Evolutionary conservation across 2,888 invertebrate species (phyloP).

Genomic region (Xanthorhoe designata): DNA sequence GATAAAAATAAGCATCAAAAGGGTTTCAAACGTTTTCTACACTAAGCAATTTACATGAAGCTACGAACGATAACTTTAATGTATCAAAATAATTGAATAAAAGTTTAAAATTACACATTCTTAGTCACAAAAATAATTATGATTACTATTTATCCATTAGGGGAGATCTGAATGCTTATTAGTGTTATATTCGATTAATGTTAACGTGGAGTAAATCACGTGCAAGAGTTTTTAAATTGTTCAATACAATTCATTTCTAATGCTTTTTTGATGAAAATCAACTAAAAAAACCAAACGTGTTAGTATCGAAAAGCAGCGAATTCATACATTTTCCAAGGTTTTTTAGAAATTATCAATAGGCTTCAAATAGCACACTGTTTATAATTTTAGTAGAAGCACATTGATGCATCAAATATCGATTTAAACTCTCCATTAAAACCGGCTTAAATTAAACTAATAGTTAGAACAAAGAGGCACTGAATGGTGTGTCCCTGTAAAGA

Average conservation of each 20-base stretch:
- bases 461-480: slow-evolving; percentile 34
- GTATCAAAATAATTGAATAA: slow-evolving; percentile 54
- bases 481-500: slow-evolving; percentile 37
- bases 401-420: slow-evolving; percentile 16
- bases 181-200: slow-evolving; percentile 29
- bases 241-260: slow-evolving; percentile 6
- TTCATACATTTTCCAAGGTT: slow-evolving; percentile 37
- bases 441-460: slow-evolving; percentile 21
- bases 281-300: slow-evolving; percentile 41
- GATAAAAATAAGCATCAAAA: slow-evolving; percentile 39
- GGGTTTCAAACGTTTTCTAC: slow-evolving; percentile 35
- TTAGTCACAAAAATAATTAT: slow-evolving; percentile 53
- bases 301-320: slow-evolving; percentile 37
- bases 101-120: slow-evolving; percentile 50
- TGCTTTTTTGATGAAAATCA: slow-evolving; percentile 16
- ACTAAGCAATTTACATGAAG: slow-evolving; percentile 63
- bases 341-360: slow-evolving; percentile 20
- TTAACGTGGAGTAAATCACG: slow-evolving; percentile 30
- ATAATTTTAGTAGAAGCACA: slow-evolving; percentile 31
- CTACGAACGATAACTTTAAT: slow-evolving; percentile 51
- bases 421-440: slow-evolving; percentile 25
- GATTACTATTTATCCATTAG: slow-evolving; percentile 45
- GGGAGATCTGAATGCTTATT: slow-evolving; percentile 50
- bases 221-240: slow-evolving; percentile 23
- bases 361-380: slow-evolving; percentile 32